Base-by-base conservation (phyloP, 2,113 vertebrate genomes). In the Heteronetta atricapilla region DNA sequence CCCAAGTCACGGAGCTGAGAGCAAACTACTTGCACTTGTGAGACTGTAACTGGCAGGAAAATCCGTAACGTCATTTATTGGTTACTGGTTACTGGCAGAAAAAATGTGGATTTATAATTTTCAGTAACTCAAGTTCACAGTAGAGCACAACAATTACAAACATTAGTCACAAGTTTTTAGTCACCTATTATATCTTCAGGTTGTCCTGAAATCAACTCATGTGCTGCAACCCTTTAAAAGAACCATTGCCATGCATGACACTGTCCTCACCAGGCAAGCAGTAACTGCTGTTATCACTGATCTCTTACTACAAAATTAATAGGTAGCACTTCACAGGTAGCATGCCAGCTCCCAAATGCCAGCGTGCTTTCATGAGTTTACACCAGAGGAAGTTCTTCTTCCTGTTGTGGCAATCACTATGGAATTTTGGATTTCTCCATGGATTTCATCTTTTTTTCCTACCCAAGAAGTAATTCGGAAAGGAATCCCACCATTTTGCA, bases 1-100 rank as follows among this genome's bases (percentile, higher is more conserved):
- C 11, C 36, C 5, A 6, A 40, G 11, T 2, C 1, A 0, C 50
- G 69, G 48, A 91, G 12, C 13, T 0, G 1, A 3, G 29, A 78
- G 33, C 75, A 20, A 68, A 77, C 0, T 1, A 66, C 28, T 78
- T 59, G 6, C 8, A 82, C 73, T 62, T 72, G 34, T 1, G 4
- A 89, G 63, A 46, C 21, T 63, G n/a, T 55, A 85, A 83, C 13
- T 21, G 60, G 64, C 48, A 78, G 14, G 40, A n/a, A 64, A 78
- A 55, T 15, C 42, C 59, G 9, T 29, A 83, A 55, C 0, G 3
- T 46, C 29, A 38, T 84, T 84, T 87, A 69, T 46, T 69, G 11
- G 48, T 46, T 68, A 38, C 38, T 34, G 53, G 70, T 46, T 68
- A 38, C 38, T 34, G 53, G 74, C 11, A 77, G 53, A 60, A 48